Percentiles rank a stretch among this genome's conserved stretches.
phyloP scores from a whole-genome alignment of 2,113 vertebrate genomes.

The Orientallactaga bullata region DNA sequence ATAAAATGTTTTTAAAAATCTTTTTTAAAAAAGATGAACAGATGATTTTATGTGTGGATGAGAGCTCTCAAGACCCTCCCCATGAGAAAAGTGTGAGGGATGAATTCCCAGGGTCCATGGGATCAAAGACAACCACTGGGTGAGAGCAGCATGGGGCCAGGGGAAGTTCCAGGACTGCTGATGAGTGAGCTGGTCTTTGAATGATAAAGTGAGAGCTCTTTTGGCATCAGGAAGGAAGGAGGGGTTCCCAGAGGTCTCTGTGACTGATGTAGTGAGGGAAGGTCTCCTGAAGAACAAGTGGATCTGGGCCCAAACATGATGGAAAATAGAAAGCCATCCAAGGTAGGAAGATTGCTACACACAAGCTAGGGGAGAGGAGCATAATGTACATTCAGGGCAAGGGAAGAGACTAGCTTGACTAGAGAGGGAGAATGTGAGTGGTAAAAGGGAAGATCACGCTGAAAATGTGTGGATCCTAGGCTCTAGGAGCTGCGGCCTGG shows the following conservation, averaged over 20 bases:
- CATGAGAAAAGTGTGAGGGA: background rate
- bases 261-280: background rate
- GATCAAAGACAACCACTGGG: background rate
- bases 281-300: slow-evolving; percentile 5
- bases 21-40: background rate
- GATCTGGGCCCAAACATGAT: background rate
- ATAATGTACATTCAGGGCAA: background rate
- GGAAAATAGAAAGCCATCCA: background rate
- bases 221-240: background rate
- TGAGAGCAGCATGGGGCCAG: background rate
- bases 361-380: background rate
- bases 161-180: background rate
- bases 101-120: too few species aligned
- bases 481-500: background rate
- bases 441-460: background rate
- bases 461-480: background rate
- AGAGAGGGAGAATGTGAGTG: background rate
- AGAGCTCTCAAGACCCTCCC: background rate
- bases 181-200: background rate
- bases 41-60: background rate
- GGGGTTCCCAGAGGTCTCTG: background rate
- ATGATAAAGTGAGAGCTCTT: background rate
- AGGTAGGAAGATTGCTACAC: background rate
- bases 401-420: background rate
- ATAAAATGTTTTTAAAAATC: too few species aligned